Evolutionary conservation across 2,797 vertebrate genomes (phyloP).

Genomic region (Babyrousa celebensis): DNA sequence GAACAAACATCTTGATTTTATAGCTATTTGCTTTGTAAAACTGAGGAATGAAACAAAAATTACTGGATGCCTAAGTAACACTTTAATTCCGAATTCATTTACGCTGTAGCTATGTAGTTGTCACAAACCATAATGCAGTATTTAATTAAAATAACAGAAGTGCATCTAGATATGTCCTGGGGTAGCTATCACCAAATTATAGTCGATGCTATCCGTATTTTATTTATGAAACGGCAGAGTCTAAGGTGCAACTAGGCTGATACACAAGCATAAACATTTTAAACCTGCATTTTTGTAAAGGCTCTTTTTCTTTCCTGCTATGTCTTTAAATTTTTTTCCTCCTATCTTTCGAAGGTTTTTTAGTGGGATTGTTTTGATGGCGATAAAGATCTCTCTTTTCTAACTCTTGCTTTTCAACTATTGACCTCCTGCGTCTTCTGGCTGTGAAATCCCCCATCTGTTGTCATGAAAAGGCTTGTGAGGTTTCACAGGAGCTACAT

Average conservation of each 20-base stretch:
- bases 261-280: conserved; percentile 71
- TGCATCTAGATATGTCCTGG: conserved; percentile 89
- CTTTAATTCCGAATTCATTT: conserved; percentile 92
- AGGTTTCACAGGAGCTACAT: conserved; percentile 59
- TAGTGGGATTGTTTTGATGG: conserved; percentile 64
- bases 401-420: conserved; percentile 84
- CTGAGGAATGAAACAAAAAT: conserved; percentile 87
- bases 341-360: not conserved
- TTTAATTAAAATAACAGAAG: conserved; percentile 92
- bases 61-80: conserved; percentile 90
- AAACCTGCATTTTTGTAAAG: conserved; percentile 72
- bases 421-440: conserved; percentile 84
- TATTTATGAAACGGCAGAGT: conserved; percentile 84
- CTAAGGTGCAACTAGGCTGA: conserved; percentile 83
- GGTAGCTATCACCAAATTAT: conserved; percentile 89
- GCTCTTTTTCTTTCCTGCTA: conserved; percentile 20
- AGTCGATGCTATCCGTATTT: conserved; percentile 83
- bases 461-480: conserved; percentile 79
- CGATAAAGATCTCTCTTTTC: conserved; percentile 77
- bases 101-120: conserved; percentile 87
- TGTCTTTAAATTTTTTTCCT: conserved; percentile 42
- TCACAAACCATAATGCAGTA: conserved; percentile 92
- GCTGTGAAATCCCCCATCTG: conserved; percentile 81
- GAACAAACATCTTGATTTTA: conserved; percentile 90
- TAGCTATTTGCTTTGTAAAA: conserved; percentile 90